Percentiles rank a stretch among this genome's conserved stretches.
Conservation (phyloP, 2,113 vertebrate genomes). For the Podilymbus podiceps region DNA sequence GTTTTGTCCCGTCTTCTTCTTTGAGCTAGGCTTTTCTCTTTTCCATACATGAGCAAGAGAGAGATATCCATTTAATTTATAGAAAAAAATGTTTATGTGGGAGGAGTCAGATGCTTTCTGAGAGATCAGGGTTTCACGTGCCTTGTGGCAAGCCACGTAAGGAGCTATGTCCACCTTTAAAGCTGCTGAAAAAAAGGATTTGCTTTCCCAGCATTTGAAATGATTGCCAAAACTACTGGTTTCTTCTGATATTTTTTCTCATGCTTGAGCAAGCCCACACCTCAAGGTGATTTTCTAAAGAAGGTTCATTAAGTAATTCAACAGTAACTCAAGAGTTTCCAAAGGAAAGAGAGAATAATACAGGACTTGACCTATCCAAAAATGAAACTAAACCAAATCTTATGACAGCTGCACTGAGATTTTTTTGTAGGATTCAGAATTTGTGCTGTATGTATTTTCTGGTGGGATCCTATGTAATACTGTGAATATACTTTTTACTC, state of each 20-base stretch:
- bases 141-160: not conserved
- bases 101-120: not conserved
- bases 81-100: not conserved
- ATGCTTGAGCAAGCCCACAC: not conserved
- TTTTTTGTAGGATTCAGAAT: not conserved
- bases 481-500: not conserved
- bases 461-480: not conserved
- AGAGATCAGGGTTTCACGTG: not conserved
- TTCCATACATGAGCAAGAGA: not conserved
- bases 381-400: not conserved
- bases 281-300: not conserved
- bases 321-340: not conserved
- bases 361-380: not conserved
- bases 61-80: not conserved
- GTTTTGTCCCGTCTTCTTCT: not conserved
- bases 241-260: not conserved
- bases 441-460: accelerated
- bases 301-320: not conserved
- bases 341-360: not conserved
- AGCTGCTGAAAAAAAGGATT: not conserved
- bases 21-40: not conserved
- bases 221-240: not conserved
- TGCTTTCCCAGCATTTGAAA: not conserved
- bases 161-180: not conserved
- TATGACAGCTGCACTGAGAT: accelerated